Percentiles rank a stretch among this genome's conserved stretches.
Evolutionary conservation across 1,140 invertebrate genomes (phyloP).

Genomic region (Neotoxoptera formosana): DNA sequence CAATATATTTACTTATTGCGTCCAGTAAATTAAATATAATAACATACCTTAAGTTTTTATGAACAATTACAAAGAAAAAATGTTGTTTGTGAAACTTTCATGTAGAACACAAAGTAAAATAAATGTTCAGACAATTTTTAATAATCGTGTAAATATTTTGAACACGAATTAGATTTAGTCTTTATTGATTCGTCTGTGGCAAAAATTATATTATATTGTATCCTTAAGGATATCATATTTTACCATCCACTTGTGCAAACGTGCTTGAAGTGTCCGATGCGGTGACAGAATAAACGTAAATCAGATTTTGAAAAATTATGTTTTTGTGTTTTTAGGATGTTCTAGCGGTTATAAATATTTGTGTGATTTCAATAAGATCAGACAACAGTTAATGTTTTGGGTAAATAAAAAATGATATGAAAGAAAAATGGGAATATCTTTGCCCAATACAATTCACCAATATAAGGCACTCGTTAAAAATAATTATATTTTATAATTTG

Average conservation of each 20-base stretch:
- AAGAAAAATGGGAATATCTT: background rate
- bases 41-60: background rate
- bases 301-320: background rate
- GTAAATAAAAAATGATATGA: slow-evolving; percentile 24
- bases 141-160: too few relatives aligned
- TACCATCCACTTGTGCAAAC: background rate
- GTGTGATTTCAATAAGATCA: slow-evolving; percentile 46
- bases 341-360: background rate
- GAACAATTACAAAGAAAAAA: background rate
- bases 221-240: background rate
- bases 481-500: background rate
- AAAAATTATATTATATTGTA: background rate
- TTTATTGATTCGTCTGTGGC: background rate
- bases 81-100: background rate
- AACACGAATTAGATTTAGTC: too few relatives aligned
- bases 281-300: background rate
- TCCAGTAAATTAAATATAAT: background rate
- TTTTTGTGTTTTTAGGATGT: slow-evolving; percentile 43
- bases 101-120: too few relatives aligned
- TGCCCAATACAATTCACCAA: background rate
- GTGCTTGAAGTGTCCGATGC: background rate
- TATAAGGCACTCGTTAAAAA: background rate
- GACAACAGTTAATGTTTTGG: slow-evolving; percentile 45
- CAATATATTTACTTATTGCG: background rate
- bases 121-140: too few relatives aligned